phyloP scores from a whole-genome alignment of 2,797 vertebrate genomes.

The Chanos chanos region DNA sequence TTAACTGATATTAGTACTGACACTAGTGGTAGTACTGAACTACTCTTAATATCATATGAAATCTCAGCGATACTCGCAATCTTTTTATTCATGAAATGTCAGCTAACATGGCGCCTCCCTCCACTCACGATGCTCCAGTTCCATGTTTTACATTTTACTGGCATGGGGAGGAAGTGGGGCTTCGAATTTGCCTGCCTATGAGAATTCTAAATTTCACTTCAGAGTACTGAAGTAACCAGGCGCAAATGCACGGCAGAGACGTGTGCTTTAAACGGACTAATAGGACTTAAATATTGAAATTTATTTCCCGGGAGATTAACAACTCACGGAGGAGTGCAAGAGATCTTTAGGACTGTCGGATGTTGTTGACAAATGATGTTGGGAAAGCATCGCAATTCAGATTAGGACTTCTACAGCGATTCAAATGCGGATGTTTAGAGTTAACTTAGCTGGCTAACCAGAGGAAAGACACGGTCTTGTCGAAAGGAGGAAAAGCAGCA shows the following conservation, averaged over 20 bases:
- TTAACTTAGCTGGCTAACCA: too few species aligned
- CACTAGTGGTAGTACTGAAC: too few species aligned
- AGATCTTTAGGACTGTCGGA: slow-evolving; percentile 3
- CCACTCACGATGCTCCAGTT: slow-evolving; percentile 39
- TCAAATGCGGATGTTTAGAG: slow-evolving; percentile 44
- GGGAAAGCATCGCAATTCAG: slow-evolving; percentile 30
- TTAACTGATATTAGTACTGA: too few species aligned
- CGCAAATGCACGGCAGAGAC: slow-evolving; percentile 20
- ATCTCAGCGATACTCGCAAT: too few species aligned
- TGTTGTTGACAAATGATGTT: slow-evolving; percentile 34
- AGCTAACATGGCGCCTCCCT: slow-evolving; percentile 18
- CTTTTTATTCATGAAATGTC: too few species aligned
- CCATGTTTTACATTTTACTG: slow-evolving; percentile 62
- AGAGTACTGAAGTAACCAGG: slow-evolving; percentile 16
- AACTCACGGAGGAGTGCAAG: background rate
- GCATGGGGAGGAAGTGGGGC: slow-evolving; percentile 76
- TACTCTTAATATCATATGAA: too few species aligned
- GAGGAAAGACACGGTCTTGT: slow-evolving; percentile 30
- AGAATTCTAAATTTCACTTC: slow-evolving; percentile 19
- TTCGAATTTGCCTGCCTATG: slow-evolving; percentile 50
- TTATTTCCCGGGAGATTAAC: background rate
- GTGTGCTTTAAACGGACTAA: too few species aligned
- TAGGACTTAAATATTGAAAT: too few species aligned
- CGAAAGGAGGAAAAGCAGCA: slow-evolving; percentile 35
- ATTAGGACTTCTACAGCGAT: slow-evolving; percentile 37